Base-by-base conservation (phyloP, 1,140 invertebrate genomes). In the Panonychus citri region DNA sequence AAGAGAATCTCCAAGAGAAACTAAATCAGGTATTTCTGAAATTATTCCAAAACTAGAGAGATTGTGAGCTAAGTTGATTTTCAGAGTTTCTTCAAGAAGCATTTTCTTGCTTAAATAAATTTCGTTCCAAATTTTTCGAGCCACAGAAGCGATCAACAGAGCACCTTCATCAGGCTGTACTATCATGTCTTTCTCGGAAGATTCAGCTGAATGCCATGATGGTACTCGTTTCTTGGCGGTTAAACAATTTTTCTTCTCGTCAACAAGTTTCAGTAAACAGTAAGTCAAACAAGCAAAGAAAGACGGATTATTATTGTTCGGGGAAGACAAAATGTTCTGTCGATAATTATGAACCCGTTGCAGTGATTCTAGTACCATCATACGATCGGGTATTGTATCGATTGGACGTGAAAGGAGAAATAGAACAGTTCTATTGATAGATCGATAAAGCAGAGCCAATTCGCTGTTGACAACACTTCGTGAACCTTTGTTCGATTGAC, bases 271-370 rank as follows among this genome's bases (percentile, higher is more conserved):
- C 12, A 96, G 71, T n/a, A 97, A 71, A 68, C 91, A 94, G 67
- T 91, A 93, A 13, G 85, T 89, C 4, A 98, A 71, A 67, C 91
- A 94, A 1, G 86, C 88, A 57, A 96, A 83, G 66, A 95, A 97
- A 34, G 60, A 40, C 37, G 85, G 70, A 66, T 95, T 89, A 65
- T 88, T 86, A 70, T 95, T 96, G 12, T 84, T 84, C 43, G 87
- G 83, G 17, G 88, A 88, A 1, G 28, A 5, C 67, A 97, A 90
- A 48, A 97, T 80, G 1, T 95, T 71, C 56, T 82, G 83, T 54
- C 75, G 66, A 64, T 74, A 81, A 56, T 78, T 86, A 13, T 87
- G 88, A 10, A 97, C 74, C 71, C 91, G 93, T 67, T 94, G 89
- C 34, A 97, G 73, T 1, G 87, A 81, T 67, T 95, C 88, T 56